Base-by-base conservation (phyloP, 2,888 invertebrate genomes). In the Fabriciana adippe region DNA sequence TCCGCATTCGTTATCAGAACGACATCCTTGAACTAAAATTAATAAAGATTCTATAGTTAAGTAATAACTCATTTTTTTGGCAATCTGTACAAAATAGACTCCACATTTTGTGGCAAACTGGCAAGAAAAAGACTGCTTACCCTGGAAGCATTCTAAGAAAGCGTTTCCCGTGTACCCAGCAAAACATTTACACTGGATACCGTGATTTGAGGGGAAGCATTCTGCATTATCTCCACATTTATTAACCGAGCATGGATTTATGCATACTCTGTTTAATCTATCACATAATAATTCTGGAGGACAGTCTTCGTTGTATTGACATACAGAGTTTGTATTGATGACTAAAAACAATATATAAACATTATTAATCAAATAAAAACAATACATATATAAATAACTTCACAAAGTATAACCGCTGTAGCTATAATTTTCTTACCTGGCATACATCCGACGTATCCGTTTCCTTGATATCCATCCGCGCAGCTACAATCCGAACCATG, bases 261-360 rank as follows among this genome's bases (percentile, higher is more conserved):
- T 96, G 82, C 97, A 98, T 60, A 96, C 94, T 81, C 97, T 93
- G 80, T 97, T 97, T 61, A 97, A 89, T 75, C 97, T 94, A 86
- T 97, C 97, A 83, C 97, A 98, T 26, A 97, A 91, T 78, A 96
- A 95, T 78, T 96, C 94, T n/a, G 96, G 96, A 65, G 97, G 97
- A 82, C 97, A 98, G 80, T 97, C 97, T 92, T 97, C 97, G 80
- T 97, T 97, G 86, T 97, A 97, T 84, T 97, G 97, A 83, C 97
- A 97, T 63, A 97, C 94, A 74, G 90, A 88, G 76, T 84, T 83
- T 60, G 85, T 69, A 68, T 76, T 69, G 73, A 80, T 78, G 53
- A 89, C 88, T 89, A 87, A 83, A 88, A 86, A 73, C 31, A 64
- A 64, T 21, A 56, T 54, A 41, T 48, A 53, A 26, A 47, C 41